phyloP scores from a whole-genome alignment of 2,113 vertebrate species.

The Micronycteris hirsuta region DNA sequence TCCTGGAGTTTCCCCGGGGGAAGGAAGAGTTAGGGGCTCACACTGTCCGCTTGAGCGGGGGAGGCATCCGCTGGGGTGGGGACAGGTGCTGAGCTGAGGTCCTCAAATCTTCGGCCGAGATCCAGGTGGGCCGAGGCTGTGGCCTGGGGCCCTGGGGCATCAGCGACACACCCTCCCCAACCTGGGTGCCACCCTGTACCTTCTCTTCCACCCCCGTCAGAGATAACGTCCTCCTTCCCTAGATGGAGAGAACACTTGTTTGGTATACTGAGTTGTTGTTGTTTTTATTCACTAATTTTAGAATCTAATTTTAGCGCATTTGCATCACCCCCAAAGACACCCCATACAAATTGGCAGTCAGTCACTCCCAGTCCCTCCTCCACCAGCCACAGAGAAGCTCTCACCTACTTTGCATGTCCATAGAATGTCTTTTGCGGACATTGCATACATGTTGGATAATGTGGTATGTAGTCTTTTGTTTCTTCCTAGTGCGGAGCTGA shows the following conservation, averaged over 20 bases:
- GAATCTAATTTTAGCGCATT: background rate
- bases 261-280: background rate
- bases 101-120: accelerated
- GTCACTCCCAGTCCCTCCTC: accelerated
- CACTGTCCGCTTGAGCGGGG: accelerated
- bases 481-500: background rate
- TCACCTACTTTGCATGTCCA: accelerated
- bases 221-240: background rate
- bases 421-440: background rate
- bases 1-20: accelerated
- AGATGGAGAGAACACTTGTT: background rate
- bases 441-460: accelerated
- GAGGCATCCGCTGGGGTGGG: background rate
- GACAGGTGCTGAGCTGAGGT: background rate
- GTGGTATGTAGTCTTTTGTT: accelerated
- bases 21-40: background rate
- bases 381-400: accelerated
- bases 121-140: background rate
- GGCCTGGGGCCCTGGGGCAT: background rate
- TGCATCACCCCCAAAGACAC: background rate
- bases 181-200: accelerated
- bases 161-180: background rate
- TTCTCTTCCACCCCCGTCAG: background rate
- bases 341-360: accelerated
- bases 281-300: background rate